Evolutionary conservation across 2,113 vertebrate genomes (phyloP).

Genomic region (Colaptes auratus): DNA sequence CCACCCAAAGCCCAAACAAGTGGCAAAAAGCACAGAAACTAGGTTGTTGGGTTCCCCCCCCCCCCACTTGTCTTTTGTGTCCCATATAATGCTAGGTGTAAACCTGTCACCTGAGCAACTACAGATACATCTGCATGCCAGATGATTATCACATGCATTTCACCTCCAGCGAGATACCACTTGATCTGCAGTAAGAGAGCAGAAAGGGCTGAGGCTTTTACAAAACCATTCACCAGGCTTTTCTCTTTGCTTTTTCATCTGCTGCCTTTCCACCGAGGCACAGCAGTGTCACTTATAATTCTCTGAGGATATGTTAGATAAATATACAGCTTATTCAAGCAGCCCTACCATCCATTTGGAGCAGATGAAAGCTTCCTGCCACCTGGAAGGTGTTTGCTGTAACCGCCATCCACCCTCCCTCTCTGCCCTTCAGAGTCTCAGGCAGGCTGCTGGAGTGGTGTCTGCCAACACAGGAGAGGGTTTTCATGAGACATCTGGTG

Average conservation of each 20-base stretch:
- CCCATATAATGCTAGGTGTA: not conserved
- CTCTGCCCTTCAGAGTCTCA: not conserved
- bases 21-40: not conserved
- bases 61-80: not conserved
- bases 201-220: not conserved
- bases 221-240: not conserved
- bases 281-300: not conserved
- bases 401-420: not conserved
- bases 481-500: not conserved
- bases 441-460: not conserved
- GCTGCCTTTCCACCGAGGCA: not conserved
- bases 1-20: not conserved
- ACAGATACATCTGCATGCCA: not conserved
- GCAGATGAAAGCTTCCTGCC: slow-evolving; percentile 12
- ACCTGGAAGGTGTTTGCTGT: slow-evolving; percentile 24
- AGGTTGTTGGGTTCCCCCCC: not conserved
- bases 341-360: not conserved
- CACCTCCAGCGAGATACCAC: not conserved
- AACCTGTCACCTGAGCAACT: not conserved
- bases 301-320: slow-evolving; percentile 6
- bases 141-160: not conserved
- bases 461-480: not conserved
- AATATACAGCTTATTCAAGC: slow-evolving; percentile 14
- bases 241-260: slow-evolving; percentile 28
- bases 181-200: not conserved